Conservation (phyloP, 23 tunicate species). For the Aplidium turbinatum region DNA sequence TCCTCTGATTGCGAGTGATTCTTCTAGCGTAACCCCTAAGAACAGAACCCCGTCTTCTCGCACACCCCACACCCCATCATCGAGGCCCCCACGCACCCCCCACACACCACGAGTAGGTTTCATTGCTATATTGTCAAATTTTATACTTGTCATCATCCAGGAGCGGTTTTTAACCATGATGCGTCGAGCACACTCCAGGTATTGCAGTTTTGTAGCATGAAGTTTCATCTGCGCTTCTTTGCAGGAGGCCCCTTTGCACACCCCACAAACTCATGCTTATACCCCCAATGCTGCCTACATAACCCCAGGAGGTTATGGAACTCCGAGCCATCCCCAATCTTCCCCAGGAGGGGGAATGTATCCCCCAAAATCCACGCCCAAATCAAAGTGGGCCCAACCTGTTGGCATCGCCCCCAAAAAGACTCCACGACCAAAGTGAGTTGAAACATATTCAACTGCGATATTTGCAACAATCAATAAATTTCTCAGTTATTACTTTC, state of each 20-base stretch:
- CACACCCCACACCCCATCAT: conserved; percentile 46
- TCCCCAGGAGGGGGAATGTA: conserved; percentile 16
- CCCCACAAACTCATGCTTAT: conserved; percentile 41
- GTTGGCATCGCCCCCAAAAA: conserved; percentile 36
- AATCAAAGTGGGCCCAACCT: conserved; percentile 73
- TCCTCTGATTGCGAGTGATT: conserved; percentile 26
- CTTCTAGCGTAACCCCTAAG: conserved; percentile 23
- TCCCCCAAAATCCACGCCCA: conserved; percentile 31
- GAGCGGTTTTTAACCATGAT: no score
- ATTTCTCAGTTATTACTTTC: no score
- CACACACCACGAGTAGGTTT: conserved; percentile 40
- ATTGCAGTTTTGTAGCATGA: background rate
- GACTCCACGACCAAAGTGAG: conserved; percentile 59
- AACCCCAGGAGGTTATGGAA: conserved; percentile 32
- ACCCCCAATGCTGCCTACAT: conserved; percentile 48
- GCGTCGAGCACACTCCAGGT: conserved; percentile 33
- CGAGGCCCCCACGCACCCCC: conserved; percentile 52
- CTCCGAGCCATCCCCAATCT: background rate
- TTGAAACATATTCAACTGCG: background rate
- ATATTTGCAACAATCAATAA: background rate
- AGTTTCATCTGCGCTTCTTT: background rate
- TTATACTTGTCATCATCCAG: background rate
- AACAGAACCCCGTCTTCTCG: conserved; percentile 14
- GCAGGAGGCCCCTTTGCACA: conserved; percentile 45
- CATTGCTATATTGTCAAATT: background rate